These are phyloP conservation scores for Spisula solida DNA, from an alignment of 2,888 invertebrate genomes.

Conservation along the genomic window DNA sequence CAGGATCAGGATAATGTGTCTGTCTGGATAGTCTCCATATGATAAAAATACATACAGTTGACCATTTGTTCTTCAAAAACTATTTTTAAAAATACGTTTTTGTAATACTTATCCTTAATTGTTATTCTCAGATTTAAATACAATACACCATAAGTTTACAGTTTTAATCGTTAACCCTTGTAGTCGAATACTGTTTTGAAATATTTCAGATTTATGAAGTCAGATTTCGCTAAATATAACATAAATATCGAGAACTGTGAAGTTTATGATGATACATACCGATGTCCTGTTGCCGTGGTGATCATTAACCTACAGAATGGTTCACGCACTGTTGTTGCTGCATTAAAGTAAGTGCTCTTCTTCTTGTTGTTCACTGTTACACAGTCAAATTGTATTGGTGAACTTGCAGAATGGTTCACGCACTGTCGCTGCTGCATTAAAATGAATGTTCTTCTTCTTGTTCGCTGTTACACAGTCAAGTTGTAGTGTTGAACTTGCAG, in stretches of 20 bases:
- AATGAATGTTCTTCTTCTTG: conserved; percentile 32
- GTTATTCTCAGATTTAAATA: too few relatives aligned
- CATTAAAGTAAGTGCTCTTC: conserved; percentile 42
- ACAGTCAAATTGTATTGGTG: conserved; percentile 41
- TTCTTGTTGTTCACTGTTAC: too few relatives aligned
- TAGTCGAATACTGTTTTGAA: neutral
- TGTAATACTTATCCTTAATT: too few relatives aligned
- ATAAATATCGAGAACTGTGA: conserved; percentile 89
- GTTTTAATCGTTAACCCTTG: too few relatives aligned
- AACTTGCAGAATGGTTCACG: conserved; percentile 62
- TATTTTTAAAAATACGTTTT: too few relatives aligned
- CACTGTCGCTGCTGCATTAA: conserved; percentile 61
- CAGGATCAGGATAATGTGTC: too few relatives aligned
- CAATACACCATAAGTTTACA: too few relatives aligned
- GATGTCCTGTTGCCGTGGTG: conserved; percentile 53
- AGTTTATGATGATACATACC: conserved; percentile 78
- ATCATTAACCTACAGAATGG: conserved; percentile 61
- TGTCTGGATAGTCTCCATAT: too few relatives aligned
- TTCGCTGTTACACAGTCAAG: too few relatives aligned
- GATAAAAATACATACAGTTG: too few relatives aligned
- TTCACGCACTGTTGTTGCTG: conserved; percentile 65
- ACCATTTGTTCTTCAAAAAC: too few relatives aligned
- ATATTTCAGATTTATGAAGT: conserved; percentile 86
- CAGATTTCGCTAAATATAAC: conserved; percentile 89
- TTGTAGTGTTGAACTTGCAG: conserved; percentile 59